Conservation (phyloP, 2,113 vertebrate species). For the Amazona vittata region DNA sequence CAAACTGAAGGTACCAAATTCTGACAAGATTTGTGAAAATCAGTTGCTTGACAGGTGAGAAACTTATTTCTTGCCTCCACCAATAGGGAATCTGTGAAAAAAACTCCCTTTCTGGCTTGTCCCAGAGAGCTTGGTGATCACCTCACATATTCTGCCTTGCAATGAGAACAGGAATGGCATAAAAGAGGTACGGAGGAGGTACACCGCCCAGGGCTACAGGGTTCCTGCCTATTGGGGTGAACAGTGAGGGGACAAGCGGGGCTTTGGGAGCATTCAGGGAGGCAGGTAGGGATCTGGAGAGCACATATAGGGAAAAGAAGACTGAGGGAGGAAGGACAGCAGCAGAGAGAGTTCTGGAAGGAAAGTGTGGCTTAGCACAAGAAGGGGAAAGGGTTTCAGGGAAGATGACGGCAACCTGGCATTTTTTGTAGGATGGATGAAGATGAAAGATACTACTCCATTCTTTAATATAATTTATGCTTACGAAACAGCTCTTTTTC, state of each 20-base stretch:
- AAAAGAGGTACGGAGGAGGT: fast-evolving
- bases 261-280: neutral
- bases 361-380: neutral
- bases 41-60: neutral
- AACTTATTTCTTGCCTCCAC: neutral
- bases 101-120: neutral
- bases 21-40: neutral
- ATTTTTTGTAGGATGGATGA: neutral
- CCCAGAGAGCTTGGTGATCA: neutral
- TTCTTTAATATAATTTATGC: neutral
- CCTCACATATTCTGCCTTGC: fast-evolving
- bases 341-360: neutral
- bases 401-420: neutral
- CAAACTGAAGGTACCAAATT: neutral
- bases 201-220: neutral
- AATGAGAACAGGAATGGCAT: fast-evolving
- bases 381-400: neutral
- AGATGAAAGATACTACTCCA: fast-evolving
- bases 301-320: neutral
- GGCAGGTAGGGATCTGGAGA: neutral
- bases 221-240: fast-evolving
- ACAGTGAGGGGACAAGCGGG: fast-evolving
- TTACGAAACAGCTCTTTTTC: neutral
- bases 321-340: fast-evolving
- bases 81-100: neutral